Conservation (phyloP, 2,113 vertebrate genomes). For the Elachura formosa region DNA sequence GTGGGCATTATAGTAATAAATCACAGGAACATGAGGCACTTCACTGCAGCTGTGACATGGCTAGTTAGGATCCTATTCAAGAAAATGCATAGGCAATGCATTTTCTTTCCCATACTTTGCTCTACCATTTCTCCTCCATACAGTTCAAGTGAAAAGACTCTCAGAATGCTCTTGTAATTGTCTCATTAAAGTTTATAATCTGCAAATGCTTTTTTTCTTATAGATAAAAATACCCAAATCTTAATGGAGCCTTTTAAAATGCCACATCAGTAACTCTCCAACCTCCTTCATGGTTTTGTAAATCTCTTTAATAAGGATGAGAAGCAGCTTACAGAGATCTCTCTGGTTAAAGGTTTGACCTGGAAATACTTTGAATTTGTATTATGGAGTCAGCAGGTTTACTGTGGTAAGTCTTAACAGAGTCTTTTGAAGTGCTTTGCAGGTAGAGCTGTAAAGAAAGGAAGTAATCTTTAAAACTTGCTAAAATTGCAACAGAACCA, state of each 20-base stretch:
- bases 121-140: constrained; percentile 57
- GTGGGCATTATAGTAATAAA: constrained; percentile 64
- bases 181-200: constrained; percentile 66
- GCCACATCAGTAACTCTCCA: constrained; percentile 64
- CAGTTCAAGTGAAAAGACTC: constrained; percentile 68
- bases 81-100: constrained; percentile 62
- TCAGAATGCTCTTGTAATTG: constrained; percentile 67
- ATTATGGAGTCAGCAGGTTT: constrained; percentile 47
- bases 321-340: constrained; percentile 36
- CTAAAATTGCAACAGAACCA: not conserved
- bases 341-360: constrained; percentile 54
- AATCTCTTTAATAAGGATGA: constrained; percentile 61
- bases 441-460: constrained; percentile 21
- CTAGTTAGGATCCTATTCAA: constrained; percentile 76
- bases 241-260: constrained; percentile 68
- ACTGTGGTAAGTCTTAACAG: not conserved
- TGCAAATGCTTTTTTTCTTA: constrained; percentile 64
- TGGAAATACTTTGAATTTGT: constrained; percentile 50
- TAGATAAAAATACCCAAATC: constrained; percentile 64
- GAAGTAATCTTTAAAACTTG: not conserved
- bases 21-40: constrained; percentile 61
- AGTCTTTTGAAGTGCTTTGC: constrained; percentile 24
- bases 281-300: constrained; percentile 65
- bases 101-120: constrained; percentile 58
- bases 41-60: constrained; percentile 69